A percentile compares a stretch with the other conserved stretches of the same genome.
phyloP scores from a whole-genome alignment of 2,888 invertebrate genomes.

The Zonitis immaculata region DNA sequence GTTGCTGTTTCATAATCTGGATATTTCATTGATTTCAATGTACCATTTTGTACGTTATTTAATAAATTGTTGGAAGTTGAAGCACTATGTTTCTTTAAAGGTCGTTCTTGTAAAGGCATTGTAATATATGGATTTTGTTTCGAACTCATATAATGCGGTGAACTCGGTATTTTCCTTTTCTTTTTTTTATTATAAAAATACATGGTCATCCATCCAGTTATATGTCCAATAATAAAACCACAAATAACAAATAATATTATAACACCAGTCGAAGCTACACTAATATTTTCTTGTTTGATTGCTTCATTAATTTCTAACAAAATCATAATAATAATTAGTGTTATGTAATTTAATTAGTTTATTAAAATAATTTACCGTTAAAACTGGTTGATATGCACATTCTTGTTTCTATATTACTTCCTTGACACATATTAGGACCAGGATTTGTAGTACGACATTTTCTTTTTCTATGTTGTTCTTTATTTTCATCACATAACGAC shows the following conservation, averaged over 20 bases:
- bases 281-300: constrained; percentile 4
- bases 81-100: constrained; percentile 45
- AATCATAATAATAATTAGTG: neutral
- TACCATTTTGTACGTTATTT: constrained; percentile 36
- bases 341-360: neutral
- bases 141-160: constrained; percentile 75
- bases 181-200: constrained; percentile 44
- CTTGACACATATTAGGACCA: constrained; percentile 61
- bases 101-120: constrained; percentile 74
- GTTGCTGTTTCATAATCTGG: constrained; percentile 65
- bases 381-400: constrained; percentile 51
- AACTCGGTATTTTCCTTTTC: constrained; percentile 62
- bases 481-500: constrained; percentile 60
- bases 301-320: constrained; percentile 1
- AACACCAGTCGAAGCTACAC: constrained; percentile 25
- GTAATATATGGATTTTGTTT: constrained; percentile 82
- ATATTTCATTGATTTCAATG: constrained; percentile 58
- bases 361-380: constrained; percentile 21
- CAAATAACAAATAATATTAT: constrained; percentile 30
- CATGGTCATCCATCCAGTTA: constrained; percentile 34
- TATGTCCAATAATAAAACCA: constrained; percentile 35
- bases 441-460: constrained; percentile 57
- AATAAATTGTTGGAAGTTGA: constrained; percentile 46
- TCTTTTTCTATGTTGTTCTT: constrained; percentile 65
- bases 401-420: constrained; percentile 63